Conservation (phyloP, 1,140 invertebrate species). For the Brachionus plicatilis region DNA sequence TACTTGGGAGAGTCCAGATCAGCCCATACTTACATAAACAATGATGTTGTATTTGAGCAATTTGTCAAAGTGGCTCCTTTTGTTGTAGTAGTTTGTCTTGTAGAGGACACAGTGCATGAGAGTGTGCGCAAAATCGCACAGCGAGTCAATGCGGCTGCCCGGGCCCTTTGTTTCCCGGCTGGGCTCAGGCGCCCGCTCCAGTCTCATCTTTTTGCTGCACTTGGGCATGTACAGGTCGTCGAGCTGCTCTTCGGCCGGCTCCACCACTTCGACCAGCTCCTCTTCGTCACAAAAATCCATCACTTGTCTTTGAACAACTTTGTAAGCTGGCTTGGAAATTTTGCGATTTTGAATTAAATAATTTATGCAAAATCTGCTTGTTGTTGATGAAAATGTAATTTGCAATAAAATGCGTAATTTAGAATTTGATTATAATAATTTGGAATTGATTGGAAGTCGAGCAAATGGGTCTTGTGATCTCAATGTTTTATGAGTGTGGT, state of each 20-base stretch:
- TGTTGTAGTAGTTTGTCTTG: constrained; percentile 34
- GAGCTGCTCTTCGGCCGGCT: neutral
- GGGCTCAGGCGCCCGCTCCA: neutral
- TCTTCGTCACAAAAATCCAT: neutral
- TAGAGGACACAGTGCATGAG: constrained; percentile 32
- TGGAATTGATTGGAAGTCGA: neutral
- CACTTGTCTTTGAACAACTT: neutral
- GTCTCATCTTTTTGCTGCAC: neutral
- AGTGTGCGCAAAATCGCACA: constrained; percentile 6
- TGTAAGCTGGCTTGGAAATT: neutral
- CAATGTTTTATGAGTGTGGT: neutral
- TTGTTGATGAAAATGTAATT: neutral
- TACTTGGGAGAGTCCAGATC: neutral
- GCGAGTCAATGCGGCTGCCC: neutral
- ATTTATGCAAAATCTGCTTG: neutral
- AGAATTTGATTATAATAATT: neutral
- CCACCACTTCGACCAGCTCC: neutral
- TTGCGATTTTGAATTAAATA: neutral
- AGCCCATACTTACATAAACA: constrained; percentile 20
- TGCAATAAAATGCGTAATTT: neutral
- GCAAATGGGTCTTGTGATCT: neutral
- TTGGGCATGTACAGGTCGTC: neutral
- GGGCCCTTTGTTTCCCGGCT: neutral
- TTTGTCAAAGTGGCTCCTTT: constrained; percentile 28
- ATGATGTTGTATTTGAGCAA: constrained; percentile 34